A percentile compares a stretch with the other conserved stretches of the same genome.
phyloP scores from a whole-genome alignment of 2,888 invertebrate genomes.

The Drosophila monieri region DNA sequence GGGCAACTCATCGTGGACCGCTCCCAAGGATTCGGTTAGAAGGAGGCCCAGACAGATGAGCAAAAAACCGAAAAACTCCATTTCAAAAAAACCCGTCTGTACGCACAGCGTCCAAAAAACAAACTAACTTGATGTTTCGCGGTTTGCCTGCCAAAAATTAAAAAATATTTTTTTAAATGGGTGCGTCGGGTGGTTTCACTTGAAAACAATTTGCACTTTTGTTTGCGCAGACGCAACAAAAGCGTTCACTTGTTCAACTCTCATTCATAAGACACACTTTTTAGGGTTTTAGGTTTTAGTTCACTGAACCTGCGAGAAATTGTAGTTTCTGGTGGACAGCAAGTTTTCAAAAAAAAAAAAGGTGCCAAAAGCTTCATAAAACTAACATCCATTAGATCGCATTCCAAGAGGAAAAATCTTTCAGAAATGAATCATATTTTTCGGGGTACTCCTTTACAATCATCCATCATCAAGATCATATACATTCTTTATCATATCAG shows the following conservation, averaged over 20 bases:
- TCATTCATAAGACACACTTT: conserved; percentile 56
- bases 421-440: conserved; percentile 12
- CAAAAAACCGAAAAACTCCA: conserved; percentile 11
- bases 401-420: conserved; percentile 20
- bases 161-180: conserved; percentile 42
- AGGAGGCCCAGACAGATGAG: conserved; percentile 13
- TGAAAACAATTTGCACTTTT: conserved; percentile 76
- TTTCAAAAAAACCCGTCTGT: conserved; percentile 17
- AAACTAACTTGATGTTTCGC: conserved; percentile 67
- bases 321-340: conserved; percentile 18
- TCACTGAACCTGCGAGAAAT: conserved; percentile 31
- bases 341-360: conserved; percentile 15
- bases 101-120: conserved; percentile 52
- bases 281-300: conserved; percentile 13
- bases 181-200: conserved; percentile 41
- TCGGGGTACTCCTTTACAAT: conserved; percentile 2
- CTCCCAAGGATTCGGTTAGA: conserved; percentile 18
- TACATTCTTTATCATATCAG: conserved; percentile 29
- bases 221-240: conserved; percentile 67
- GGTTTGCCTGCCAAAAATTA: conserved; percentile 33
- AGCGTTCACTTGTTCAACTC: conserved; percentile 58
- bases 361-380: conserved; percentile 53
- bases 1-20: conserved; percentile 77
- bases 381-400: conserved; percentile 22
- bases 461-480: conserved; percentile 7